A percentile compares a stretch with the other conserved stretches of the same genome.
Evolutionary conservation across 2,797 vertebrate genomes (phyloP).

Genomic region (Tympanoctomys barrerae): DNA sequence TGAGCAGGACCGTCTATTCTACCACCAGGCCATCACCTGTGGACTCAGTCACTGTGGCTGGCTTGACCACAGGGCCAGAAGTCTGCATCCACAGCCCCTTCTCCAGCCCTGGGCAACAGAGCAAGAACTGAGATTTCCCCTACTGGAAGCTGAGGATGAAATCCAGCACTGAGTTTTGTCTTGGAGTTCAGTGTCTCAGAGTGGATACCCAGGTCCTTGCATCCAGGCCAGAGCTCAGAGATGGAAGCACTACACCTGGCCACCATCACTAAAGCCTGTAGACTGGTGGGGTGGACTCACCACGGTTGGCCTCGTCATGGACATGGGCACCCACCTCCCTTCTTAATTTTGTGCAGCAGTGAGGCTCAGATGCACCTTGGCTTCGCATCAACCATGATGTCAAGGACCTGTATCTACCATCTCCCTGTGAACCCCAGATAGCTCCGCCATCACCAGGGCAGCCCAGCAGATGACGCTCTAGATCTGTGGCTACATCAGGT

Average conservation of each 20-base stretch:
- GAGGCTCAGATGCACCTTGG: neutral
- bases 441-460: no score
- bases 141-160: neutral
- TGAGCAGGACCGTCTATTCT: neutral
- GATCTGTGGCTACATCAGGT: neutral
- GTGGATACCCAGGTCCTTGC: no score
- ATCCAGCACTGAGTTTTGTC: neutral
- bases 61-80: neutral
- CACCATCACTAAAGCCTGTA: neutral
- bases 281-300: neutral
- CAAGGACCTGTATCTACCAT: neutral
- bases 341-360: neutral
- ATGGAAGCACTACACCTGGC: no score
- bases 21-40: accelerated
- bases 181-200: neutral
- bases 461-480: no score
- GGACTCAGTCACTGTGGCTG: neutral
- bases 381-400: neutral
- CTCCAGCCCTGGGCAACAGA: neutral
- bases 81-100: neutral
- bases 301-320: neutral
- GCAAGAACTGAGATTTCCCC: accelerated
- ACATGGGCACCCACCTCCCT: neutral
- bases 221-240: neutral
- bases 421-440: neutral